These are phyloP conservation scores for Megastigmus dorsalis DNA, from an alignment of 2,888 invertebrate species.

Conservation along the genomic window DNA sequence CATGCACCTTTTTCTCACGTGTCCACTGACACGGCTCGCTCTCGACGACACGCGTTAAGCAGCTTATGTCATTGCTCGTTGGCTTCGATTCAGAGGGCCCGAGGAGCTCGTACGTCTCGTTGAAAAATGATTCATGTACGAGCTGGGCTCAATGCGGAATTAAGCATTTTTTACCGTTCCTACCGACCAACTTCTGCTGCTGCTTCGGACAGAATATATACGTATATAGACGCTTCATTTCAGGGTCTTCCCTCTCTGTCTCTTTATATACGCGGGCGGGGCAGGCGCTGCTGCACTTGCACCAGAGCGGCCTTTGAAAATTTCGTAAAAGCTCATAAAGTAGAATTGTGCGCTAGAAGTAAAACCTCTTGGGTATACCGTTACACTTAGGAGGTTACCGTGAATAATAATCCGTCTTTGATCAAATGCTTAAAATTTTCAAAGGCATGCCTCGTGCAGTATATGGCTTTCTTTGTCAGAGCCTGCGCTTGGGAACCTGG, in stretches of 20 bases:
- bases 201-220: too few species aligned
- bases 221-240: not conserved
- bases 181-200: too few species aligned
- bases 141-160: slow-evolving; percentile 34
- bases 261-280: not conserved
- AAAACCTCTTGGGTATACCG: slow-evolving; percentile 27
- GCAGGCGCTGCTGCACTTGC: too few species aligned
- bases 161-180: slow-evolving; percentile 23
- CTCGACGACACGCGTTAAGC: slow-evolving; percentile 35
- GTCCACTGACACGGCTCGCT: too few species aligned
- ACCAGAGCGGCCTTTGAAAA: slow-evolving; percentile 5
- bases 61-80: slow-evolving; percentile 52
- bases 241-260: not conserved
- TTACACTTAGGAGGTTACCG: slow-evolving; percentile 25
- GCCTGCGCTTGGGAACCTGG: not conserved
- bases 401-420: slow-evolving; percentile 8
- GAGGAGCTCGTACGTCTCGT: not conserved
- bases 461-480: not conserved
- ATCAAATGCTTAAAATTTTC: slow-evolving; percentile 16
- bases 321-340: slow-evolving; percentile 35
- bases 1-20: too few species aligned
- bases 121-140: slow-evolving; percentile 44
- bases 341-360: slow-evolving; percentile 4
- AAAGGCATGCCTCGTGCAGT: slow-evolving; percentile 3
- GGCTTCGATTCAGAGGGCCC: slow-evolving; percentile 52